phyloP scores from a whole-genome alignment of 2,797 vertebrate genomes.

The Fratercula arctica region DNA sequence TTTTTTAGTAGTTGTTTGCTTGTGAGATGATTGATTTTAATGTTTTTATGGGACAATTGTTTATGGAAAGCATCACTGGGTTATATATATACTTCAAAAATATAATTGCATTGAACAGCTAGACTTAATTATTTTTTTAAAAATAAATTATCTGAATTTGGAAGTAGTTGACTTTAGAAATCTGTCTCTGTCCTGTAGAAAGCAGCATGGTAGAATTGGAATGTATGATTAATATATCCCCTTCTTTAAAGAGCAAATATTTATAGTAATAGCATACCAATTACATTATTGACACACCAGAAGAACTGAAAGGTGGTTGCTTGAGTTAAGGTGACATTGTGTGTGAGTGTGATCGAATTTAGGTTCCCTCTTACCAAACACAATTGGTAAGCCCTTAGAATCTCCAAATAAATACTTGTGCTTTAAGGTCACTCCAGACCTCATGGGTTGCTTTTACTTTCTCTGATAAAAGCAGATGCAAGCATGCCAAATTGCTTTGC shows the following conservation, averaged over 20 bases:
- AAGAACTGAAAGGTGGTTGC: not conserved
- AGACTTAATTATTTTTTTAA: not conserved
- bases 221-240: not conserved
- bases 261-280: not conserved
- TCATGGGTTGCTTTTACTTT: constrained; percentile 65
- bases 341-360: constrained; percentile 6
- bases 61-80: not conserved
- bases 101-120: not conserved
- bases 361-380: constrained; percentile 44
- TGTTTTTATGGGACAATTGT: not conserved
- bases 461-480: constrained; percentile 68
- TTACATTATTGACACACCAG: not conserved
- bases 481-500: constrained; percentile 76
- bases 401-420: constrained; percentile 54
- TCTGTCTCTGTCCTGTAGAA: not conserved
- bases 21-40: not conserved
- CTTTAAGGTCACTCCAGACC: constrained; percentile 52
- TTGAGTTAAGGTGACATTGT: constrained; percentile 59
- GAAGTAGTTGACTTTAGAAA: not conserved
- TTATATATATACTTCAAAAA: not conserved
- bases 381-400: constrained; percentile 43
- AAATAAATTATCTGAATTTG: not conserved
- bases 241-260: not conserved
- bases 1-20: not conserved
- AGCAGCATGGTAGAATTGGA: not conserved